phyloP scores from a whole-genome alignment of 2,797 vertebrate species.

The Eospalax fontanierii region DNA sequence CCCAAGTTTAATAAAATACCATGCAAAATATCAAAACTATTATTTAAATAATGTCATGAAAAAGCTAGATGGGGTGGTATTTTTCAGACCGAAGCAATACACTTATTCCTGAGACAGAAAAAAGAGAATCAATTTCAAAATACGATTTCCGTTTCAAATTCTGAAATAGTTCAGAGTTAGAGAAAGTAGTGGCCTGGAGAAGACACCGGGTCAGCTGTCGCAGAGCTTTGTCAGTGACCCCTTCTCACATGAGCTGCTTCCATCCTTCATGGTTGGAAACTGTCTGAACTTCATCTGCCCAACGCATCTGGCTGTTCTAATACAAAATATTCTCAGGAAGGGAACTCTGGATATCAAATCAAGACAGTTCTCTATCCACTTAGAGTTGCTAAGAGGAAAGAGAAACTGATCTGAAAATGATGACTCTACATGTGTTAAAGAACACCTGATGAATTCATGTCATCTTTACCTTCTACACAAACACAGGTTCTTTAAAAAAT shows the following conservation, averaged over 20 bases:
- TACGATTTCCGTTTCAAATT: neutral
- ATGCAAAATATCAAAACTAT: neutral
- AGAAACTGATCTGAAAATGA: constrained; percentile 37
- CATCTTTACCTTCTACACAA: neutral
- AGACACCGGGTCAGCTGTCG: neutral
- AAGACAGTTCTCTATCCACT: neutral
- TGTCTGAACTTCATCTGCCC: neutral
- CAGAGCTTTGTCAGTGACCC: neutral
- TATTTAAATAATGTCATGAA: neutral
- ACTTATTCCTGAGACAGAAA: constrained; percentile 21
- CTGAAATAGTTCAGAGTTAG: constrained; percentile 14
- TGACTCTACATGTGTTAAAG: neutral
- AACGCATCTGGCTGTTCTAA: neutral
- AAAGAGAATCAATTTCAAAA: constrained; percentile 15
- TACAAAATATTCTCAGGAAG: constrained; percentile 11
- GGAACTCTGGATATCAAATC: neutral
- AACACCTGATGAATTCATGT: constrained; percentile 13
- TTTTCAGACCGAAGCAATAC: neutral
- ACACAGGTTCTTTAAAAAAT: neutral
- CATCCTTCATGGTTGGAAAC: neutral
- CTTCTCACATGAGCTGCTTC: neutral
- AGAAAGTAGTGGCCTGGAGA: neutral
- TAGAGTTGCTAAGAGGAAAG: neutral
- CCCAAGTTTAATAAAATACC: constrained; percentile 55
- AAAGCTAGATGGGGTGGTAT: neutral